phyloP scores from a whole-genome alignment of 2,113 vertebrate species.

The Chroicocephalus ridibundus region DNA sequence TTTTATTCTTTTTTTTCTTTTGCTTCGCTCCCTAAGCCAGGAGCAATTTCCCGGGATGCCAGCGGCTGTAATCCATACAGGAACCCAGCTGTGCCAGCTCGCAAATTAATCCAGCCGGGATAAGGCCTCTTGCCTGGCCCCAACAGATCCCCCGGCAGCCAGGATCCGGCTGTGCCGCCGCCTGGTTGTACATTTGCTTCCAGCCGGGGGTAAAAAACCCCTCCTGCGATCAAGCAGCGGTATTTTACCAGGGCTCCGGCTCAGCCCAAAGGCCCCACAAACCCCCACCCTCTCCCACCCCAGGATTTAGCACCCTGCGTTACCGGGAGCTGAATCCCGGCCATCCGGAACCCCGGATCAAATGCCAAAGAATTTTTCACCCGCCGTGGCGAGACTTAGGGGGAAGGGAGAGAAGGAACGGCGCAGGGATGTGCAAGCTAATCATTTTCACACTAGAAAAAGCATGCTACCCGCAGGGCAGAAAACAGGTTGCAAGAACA shows the following conservation, averaged over 20 bases:
- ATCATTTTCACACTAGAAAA: background rate
- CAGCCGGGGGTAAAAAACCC: background rate
- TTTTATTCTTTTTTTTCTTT: background rate
- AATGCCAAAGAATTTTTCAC: background rate
- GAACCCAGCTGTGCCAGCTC: background rate
- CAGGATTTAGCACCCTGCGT: accelerated
- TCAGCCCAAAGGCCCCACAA: background rate
- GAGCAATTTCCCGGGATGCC: background rate
- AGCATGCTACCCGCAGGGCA: background rate
- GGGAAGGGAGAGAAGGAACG: background rate
- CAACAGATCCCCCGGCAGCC: background rate
- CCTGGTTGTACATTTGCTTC: accelerated
- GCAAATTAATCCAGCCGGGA: accelerated
- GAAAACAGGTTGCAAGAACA: background rate
- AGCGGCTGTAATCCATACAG: background rate
- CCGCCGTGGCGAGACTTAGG: background rate
- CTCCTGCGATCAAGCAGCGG: accelerated
- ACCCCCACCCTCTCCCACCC: background rate
- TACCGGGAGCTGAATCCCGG: accelerated
- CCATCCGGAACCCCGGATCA: accelerated
- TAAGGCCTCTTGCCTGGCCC: background rate
- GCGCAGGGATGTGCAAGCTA: background rate
- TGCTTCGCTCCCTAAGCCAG: background rate
- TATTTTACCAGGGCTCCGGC: background rate
- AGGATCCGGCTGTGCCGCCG: background rate